Base-by-base conservation (phyloP, 2,113 vertebrate species). In the Callopanchax toddi region DNA sequence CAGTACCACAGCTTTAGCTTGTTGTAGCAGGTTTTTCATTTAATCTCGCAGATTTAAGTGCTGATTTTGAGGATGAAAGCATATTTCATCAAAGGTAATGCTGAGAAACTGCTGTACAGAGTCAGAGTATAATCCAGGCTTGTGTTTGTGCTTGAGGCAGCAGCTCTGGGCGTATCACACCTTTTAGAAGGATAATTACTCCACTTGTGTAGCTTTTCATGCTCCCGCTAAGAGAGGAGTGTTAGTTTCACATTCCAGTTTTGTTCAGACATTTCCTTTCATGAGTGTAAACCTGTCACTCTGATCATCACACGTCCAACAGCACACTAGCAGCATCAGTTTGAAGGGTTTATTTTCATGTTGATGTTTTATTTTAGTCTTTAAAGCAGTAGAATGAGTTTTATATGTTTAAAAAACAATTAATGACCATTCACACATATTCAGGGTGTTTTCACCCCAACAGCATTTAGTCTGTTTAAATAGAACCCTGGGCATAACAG, bases 171-270 rank as follows among this genome's bases (percentile, higher is more conserved):
- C 18, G 12, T 16, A 32, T 60, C 43, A 60, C 43, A 60, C 59
- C 50, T 61, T 37, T 37, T 32, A 53, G 29, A 42, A 13, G 5
- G 3, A n/a, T 46, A 59, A 52, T 65, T 58, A 18, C 6, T 0
- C 18, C 39, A 7, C 29, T 52, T 42, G 23, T 60, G 25, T 53
- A 23, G 40, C 32, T 46, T 58, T 9, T 6, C 39, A 22, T 16
- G 5, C 37, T 45, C 2, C 8, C 6, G 15, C 46, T 45, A 17
- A 12, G 15, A n/a, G 44, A 23, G 22, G 10, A 11, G 20, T 37
- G 26, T 45, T 36, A 29, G 21, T 44, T 11, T 4, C 18, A 5
- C 46, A 58, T 63, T 75, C 65, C 59, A 46, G 45, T 29, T 11
- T 26, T 23, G 26, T 4, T 32, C 11, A 23, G 22, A 32, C 1